Base-by-base conservation (phyloP, 2,888 invertebrate species). In the Yponomeuta evonymella region DNA sequence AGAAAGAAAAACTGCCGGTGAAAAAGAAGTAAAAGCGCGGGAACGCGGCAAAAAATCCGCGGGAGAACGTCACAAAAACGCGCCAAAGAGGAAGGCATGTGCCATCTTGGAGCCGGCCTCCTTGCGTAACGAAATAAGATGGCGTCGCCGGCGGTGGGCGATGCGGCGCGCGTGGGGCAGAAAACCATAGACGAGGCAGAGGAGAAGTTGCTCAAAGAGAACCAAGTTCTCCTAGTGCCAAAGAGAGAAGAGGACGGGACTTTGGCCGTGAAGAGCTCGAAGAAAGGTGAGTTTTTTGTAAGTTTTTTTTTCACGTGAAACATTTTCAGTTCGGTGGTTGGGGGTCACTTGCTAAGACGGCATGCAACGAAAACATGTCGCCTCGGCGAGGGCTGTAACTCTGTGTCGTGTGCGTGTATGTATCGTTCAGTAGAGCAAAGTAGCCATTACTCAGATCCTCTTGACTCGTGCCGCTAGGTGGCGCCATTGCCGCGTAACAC, bases 191-290 rank as follows among this genome's bases (percentile, higher is more conserved):
- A 90, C 12, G 91, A 85, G 48, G 90, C 87, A 0, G 84, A 84
- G 8, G 88, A 89, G 79, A 88, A 87, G 73, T 78, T 91, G 1
- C 73, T 91, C 66, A 83, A 83, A 0, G 78, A 74, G 2, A 84
- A 83, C 48, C 78, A 79, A 73, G 82, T 83, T 69, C 15, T 83
- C 48, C 75, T 88, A 2, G 81, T 87, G 29, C 83, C 85, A 2
- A 72, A 75, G 3, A 64, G 73, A 15, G 70, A 65, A 2, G 79
- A 82, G 0, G 86, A 86, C 8, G 83, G 78, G 0, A 15, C 83
- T 33, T 72, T 87, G 8, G 78, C 89, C 0, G 81, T 81, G 1
- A 90, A 90, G 75, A 87, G 89, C 63, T 89, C 89, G 1, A 91
- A 91, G 73, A 91, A 90, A 83, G 91, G 91, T 91, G n/a, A 78